Evolutionary conservation across 2,888 invertebrate genomes (phyloP).

Genomic region (Apamea crenata): DNA sequence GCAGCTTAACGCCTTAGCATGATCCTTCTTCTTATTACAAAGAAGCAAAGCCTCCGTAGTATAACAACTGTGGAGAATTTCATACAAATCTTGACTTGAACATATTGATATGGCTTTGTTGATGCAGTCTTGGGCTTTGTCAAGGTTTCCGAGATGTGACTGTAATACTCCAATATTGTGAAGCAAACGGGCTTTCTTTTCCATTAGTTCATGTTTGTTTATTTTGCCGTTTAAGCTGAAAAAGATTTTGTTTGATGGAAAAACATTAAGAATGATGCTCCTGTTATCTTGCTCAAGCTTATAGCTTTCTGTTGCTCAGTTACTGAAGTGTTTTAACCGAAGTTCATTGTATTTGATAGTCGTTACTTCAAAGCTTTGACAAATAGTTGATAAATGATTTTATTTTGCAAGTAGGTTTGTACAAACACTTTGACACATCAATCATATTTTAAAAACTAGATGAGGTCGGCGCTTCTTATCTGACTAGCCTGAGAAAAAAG

Average conservation of each 20-base stretch:
- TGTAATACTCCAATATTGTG: slow-evolving; percentile 96
- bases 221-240: slow-evolving; percentile 91
- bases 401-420: too few species aligned
- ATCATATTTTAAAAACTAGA: too few species aligned
- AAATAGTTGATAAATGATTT: too few species aligned
- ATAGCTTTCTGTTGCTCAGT: too few species aligned
- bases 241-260: slow-evolving; percentile 45
- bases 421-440: too few species aligned
- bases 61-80: slow-evolving; percentile 94
- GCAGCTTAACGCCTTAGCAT: slow-evolving; percentile 91
- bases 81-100: slow-evolving; percentile 92
- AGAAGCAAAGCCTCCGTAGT: slow-evolving; percentile 92
- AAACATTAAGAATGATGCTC: too few species aligned
- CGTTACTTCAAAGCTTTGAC: too few species aligned
- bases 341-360: too few species aligned
- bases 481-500: too few species aligned
- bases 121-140: slow-evolving; percentile 92
- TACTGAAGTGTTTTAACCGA: too few species aligned
- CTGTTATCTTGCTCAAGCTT: too few species aligned
- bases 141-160: slow-evolving; percentile 92
- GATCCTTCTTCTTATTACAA: slow-evolving; percentile 91
- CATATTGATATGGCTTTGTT: slow-evolving; percentile 93
- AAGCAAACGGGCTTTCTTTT: slow-evolving; percentile 96
- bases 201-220: slow-evolving; percentile 93
- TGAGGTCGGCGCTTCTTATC: too few species aligned